phyloP scores from a whole-genome alignment of 2,888 invertebrate genomes.

The Ecliptopera silaceata region DNA sequence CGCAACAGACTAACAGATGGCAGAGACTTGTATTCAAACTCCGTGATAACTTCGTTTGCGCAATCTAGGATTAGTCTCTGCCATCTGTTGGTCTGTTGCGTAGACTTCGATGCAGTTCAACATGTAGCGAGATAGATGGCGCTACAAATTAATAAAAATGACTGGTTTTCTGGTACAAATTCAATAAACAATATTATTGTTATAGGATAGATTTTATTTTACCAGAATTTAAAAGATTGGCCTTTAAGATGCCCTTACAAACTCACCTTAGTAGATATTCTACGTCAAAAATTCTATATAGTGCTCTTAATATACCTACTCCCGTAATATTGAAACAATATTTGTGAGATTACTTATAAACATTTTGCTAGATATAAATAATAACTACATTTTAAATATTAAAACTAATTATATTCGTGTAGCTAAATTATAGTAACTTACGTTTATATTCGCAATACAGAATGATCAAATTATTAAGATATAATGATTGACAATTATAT shows the following conservation, averaged over 20 bases:
- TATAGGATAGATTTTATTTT: not conserved
- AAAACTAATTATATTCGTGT: conserved; percentile 41
- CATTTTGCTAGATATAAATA: conserved; percentile 53
- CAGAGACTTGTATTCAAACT: too few relatives aligned
- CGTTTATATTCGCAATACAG: conserved; percentile 4
- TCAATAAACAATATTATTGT: not conserved
- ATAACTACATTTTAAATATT: conserved; percentile 43
- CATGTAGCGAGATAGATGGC: too few relatives aligned
- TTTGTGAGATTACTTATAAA: conserved; percentile 50
- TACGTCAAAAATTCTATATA: conserved; percentile 12
- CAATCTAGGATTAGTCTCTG: too few relatives aligned
- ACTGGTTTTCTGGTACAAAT: not conserved
- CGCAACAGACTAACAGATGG: too few relatives aligned
- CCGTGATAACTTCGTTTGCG: too few relatives aligned
- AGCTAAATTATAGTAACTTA: conserved; percentile 22
- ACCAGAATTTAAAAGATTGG: not conserved
- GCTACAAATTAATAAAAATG: not conserved
- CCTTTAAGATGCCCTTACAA: not conserved
- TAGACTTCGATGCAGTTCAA: too few relatives aligned
- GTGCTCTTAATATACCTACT: conserved; percentile 23
- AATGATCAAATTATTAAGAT: not conserved
- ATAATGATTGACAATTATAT: not conserved
- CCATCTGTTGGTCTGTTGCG: too few relatives aligned
- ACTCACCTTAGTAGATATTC: not conserved
- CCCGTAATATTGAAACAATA: conserved; percentile 25